A percentile compares a stretch with the other conserved stretches of the same genome.
Conservation (phyloP, 2,797 vertebrate genomes). For the Semaprochilodus insignis region DNA sequence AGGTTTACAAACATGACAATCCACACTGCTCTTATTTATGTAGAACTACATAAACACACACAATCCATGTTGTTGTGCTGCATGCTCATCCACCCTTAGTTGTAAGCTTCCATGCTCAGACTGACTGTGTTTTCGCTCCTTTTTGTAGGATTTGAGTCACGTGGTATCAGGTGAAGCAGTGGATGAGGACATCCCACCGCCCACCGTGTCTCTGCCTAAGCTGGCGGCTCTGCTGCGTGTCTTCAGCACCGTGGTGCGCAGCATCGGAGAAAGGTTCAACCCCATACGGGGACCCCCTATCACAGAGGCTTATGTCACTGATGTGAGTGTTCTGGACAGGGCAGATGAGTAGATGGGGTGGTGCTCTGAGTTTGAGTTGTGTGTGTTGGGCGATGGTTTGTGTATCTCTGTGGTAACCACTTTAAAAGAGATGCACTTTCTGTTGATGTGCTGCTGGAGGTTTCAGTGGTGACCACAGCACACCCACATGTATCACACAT, state of each 20-base stretch:
- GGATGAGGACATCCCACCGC: slow-evolving; percentile 96
- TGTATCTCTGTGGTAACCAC: background rate
- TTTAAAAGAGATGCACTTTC: background rate
- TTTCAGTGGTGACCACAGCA: background rate
- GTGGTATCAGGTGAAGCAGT: slow-evolving; percentile 88
- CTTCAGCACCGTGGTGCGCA: slow-evolving; percentile 98
- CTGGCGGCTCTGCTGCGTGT: slow-evolving; percentile 94
- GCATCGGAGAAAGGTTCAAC: slow-evolving; percentile 96
- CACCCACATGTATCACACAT: background rate
- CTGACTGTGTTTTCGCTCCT: background rate
- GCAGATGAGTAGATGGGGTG: too few relatives aligned
- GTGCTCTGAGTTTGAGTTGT: too few relatives aligned
- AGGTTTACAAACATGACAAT: too few relatives aligned
- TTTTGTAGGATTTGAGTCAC: slow-evolving; percentile 89
- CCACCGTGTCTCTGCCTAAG: slow-evolving; percentile 94
- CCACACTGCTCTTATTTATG: too few relatives aligned
- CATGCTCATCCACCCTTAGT: too few relatives aligned
- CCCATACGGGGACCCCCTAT: slow-evolving; percentile 94
- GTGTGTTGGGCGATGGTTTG: too few relatives aligned
- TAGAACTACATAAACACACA: too few relatives aligned
- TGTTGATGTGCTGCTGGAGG: background rate
- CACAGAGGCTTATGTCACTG: slow-evolving; percentile 92
- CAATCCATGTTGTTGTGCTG: too few relatives aligned
- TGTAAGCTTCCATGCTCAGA: background rate
- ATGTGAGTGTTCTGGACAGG: slow-evolving; percentile 80